A percentile compares a stretch with the other conserved stretches of the same genome.
Conservation (phyloP, 2,113 vertebrate species). For the Spea multiplicata region DNA sequence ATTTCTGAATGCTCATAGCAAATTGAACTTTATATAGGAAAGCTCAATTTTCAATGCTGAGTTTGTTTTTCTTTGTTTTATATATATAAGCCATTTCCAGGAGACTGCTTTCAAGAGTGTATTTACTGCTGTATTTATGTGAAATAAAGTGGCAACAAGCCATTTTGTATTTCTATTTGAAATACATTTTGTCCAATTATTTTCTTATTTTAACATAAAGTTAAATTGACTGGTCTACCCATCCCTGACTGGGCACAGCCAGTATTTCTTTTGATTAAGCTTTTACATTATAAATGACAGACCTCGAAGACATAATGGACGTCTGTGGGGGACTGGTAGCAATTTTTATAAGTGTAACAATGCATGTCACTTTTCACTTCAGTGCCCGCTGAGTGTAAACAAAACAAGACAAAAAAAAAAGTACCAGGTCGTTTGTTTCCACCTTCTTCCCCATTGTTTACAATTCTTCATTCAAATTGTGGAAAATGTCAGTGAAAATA, state of each 20-base stretch:
- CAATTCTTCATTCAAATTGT: slow-evolving; percentile 23
- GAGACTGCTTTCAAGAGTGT: slow-evolving; percentile 35
- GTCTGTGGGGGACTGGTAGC: slow-evolving; percentile 42
- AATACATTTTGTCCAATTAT: slow-evolving; percentile 48
- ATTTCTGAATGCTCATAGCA: too few species aligned
- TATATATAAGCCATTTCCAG: slow-evolving; percentile 29
- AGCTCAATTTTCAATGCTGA: slow-evolving; percentile 11
- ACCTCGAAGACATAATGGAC: slow-evolving; percentile 46
- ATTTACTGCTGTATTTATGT: slow-evolving; percentile 45
- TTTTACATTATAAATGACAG: slow-evolving; percentile 47
- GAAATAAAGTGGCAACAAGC: slow-evolving; percentile 45
- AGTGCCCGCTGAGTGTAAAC: slow-evolving; percentile 40
- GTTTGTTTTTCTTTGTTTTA: slow-evolving; percentile 2
- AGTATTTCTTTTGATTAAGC: slow-evolving; percentile 48
- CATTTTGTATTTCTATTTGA: slow-evolving; percentile 47
- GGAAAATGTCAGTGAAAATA: slow-evolving; percentile 10
- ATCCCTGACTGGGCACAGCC: slow-evolving; percentile 47
- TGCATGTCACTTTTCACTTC: slow-evolving; percentile 45
- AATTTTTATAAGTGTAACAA: slow-evolving; percentile 48
- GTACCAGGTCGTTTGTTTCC: slow-evolving; percentile 19
- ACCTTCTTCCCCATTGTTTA: slow-evolving; percentile 9
- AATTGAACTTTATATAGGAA: too few species aligned
- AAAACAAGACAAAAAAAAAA: slow-evolving; percentile 35
- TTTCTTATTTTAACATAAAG: slow-evolving; percentile 49
- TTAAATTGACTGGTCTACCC: slow-evolving; percentile 47